These are phyloP conservation scores for Mormyrus iriodes DNA, from an alignment of 2,113 vertebrate genomes.

Conservation along the genomic window DNA sequence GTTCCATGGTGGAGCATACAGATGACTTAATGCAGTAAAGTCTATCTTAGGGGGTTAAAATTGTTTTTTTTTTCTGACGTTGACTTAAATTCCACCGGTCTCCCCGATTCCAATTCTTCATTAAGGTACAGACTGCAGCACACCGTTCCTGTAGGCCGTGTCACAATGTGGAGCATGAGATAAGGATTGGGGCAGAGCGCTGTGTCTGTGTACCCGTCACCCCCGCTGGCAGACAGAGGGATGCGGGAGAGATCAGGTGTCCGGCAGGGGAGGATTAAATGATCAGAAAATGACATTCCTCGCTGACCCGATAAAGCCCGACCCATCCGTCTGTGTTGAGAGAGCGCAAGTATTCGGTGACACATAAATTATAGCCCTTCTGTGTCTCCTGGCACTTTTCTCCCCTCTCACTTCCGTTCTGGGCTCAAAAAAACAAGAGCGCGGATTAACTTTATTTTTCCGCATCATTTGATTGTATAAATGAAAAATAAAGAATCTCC, in stretches of 20 bases:
- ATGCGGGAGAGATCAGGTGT: slow-evolving; percentile 36
- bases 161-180: slow-evolving; percentile 49
- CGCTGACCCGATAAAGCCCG: slow-evolving; percentile 25
- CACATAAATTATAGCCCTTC: neutral
- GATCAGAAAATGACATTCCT: slow-evolving; percentile 49
- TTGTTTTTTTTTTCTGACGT: neutral
- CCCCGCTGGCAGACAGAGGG: slow-evolving; percentile 31
- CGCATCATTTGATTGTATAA: neutral
- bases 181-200: slow-evolving; percentile 39
- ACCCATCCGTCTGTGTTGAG: neutral
- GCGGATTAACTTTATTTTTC: neutral
- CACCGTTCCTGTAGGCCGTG: slow-evolving; percentile 13
- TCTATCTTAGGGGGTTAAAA: slow-evolving; percentile 10
- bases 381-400: neutral
- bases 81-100: neutral
- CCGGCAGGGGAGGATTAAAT: slow-evolving; percentile 43
- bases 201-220: slow-evolving; percentile 32
- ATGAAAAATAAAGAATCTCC: neutral
- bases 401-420: neutral
- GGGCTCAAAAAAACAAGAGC: neutral
- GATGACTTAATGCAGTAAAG: neutral
- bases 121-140: neutral
- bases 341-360: neutral
- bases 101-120: neutral
- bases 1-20: neutral